Evolutionary conservation across 30 jellyfish, hydroid and myxozoan species (phyloP).

Genomic region (Cassiopea xamachana): DNA sequence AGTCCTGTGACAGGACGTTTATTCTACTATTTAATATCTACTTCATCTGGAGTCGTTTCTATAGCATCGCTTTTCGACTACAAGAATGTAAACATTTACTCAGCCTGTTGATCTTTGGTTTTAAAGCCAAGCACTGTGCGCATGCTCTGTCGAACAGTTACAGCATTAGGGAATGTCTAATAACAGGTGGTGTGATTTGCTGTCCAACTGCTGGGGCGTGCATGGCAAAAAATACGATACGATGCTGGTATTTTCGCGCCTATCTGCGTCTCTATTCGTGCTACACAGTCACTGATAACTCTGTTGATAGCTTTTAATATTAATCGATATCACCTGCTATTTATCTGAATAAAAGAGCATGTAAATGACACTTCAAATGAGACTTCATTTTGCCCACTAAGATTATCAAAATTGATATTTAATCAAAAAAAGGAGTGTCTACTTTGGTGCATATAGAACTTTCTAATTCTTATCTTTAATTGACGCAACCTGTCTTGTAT

Average conservation of each 20-base stretch:
- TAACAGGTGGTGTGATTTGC: conserved; percentile 53
- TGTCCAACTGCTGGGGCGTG: conserved; percentile 50
- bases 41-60: background rate
- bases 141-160: conserved; percentile 20
- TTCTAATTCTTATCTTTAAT: too few species aligned
- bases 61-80: background rate
- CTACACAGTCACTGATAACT: background rate
- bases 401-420: too few species aligned
- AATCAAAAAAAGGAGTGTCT: too few species aligned
- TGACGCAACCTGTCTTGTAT: too few species aligned
- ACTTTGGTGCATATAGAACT: too few species aligned
- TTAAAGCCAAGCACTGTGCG: background rate
- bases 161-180: background rate
- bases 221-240: conserved; percentile 45
- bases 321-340: background rate
- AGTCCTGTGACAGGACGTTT: background rate
- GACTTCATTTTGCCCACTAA: too few species aligned
- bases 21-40: background rate
- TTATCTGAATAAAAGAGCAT: too few species aligned
- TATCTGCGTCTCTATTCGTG: background rate
- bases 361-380: too few species aligned
- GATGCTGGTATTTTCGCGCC: conserved; percentile 27
- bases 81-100: background rate
- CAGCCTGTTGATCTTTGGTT: background rate
- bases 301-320: background rate